Evolutionary conservation across 2,888 invertebrate species (phyloP), one percentile per base, ranked within the genome.

Genomic region (Polydesmus complanatus): DNA sequence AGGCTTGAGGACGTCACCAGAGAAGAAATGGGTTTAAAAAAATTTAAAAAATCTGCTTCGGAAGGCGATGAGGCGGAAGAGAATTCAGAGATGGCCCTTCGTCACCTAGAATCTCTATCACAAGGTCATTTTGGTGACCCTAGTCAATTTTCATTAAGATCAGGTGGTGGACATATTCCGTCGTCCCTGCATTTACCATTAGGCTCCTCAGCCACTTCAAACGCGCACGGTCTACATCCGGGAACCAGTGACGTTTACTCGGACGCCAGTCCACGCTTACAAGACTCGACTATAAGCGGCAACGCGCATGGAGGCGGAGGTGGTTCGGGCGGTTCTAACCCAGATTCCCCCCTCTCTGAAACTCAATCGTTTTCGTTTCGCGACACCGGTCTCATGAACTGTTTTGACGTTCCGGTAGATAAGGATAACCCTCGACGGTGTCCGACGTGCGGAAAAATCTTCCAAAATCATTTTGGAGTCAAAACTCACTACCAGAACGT

Each of bases 401-500:
- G 37, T 54, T 62, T 72, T 50, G 91, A 93, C 69, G 86, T 93
- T 61, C 93, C 94, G 47, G 82, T 92, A 62, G 92, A 94, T 72
- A 86, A 86, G 70, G 92, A 93, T 67, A 92, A 94, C 73, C 93
- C 94, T 0, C 79, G 88, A 48, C 83, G 87, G 68, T 96, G 95
- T 74, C 84, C 88, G 2, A 88, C 89, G 37, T 96, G 96, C 73
- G 90, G 89, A 5, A 92, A 93, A 75, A 81, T 88, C 70, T 95
- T 94, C 74, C 91, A 89, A 74, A 95, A 92, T 71, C 86, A 90
- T 69, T 93, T 92, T 72, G 87, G 89, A 56, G 84, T 94, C 25
- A 94, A 93, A 75, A 88, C 89, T 1, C 96, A 96, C 73, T 95
- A 92, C 74, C 93, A 93, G 78, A 94, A 90, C 74, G 88, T 91